Evolutionary conservation across 1,140 invertebrate genomes (phyloP), one percentile per base, ranked within the genome.

Genomic region (Pentalonia nigronervosa): DNA sequence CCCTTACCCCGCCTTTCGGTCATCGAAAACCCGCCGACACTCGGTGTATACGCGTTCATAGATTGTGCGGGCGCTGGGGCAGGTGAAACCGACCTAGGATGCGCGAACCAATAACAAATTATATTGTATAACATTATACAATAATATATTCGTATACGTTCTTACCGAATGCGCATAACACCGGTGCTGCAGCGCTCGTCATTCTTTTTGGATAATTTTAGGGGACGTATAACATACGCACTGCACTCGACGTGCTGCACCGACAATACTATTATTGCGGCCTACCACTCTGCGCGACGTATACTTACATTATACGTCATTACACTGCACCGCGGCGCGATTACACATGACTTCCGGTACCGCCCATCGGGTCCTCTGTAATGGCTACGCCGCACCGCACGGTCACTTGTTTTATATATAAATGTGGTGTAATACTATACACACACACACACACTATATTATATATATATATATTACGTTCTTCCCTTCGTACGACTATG

Each of bases 271-370:
- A 76, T 76, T 36, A 83, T 83, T 83, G 76, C 76, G 76, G 34
- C 34, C 36, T 36, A 53, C 88, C 88, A 34, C 53, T 60, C 48
- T 41, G 60, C 30, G 60, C 20, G 53, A 45, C 7, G 41, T 47
- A 45, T 11, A 91, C 90, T 45, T 14, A 67, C 53, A 48, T 48
- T 48, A 30, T 60, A 60, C 56, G 56, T 60, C 56, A 60, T 67
- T 67, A 67, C 30, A n/a, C 21, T 83, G 76, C 53, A 41, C 45
- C 50, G 53, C 50, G 53, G 90, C 50, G 53, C 50, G 53, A 76
- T 83, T 56, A 84, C 81, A 81, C 90, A 50, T 56, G 90, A 91
- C 67, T 84, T 93, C 91, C 91, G 91, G 91, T 93, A 50, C 36
- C 91, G 91, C 91, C 91, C 91, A 93, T 93, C 91, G 47, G 34